These are phyloP conservation scores for Notodonta ziczac DNA, from an alignment of 2,888 invertebrate species.

Conservation along the genomic window DNA sequence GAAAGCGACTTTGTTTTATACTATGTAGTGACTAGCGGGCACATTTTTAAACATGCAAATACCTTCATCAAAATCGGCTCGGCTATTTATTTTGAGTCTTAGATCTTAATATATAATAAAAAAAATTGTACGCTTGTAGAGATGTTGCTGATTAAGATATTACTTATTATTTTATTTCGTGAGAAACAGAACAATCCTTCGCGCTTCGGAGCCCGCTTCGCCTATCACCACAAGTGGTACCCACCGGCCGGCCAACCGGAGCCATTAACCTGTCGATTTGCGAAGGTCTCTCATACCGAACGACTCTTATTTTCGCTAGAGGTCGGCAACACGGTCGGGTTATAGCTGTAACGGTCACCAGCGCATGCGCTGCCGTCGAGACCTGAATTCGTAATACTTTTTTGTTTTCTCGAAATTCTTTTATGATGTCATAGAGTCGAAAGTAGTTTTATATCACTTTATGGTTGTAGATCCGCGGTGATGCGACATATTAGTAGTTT, in stretches of 20 bases:
- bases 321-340: slow-evolving; percentile 10
- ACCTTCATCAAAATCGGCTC: too few relatives aligned
- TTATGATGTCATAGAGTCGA: slow-evolving; percentile 25
- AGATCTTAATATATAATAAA: too few relatives aligned
- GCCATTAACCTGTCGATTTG: slow-evolving; percentile 9
- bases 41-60: too few relatives aligned
- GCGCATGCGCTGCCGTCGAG: slow-evolving; percentile 17
- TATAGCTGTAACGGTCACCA: slow-evolving; percentile 24
- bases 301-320: slow-evolving; percentile 20
- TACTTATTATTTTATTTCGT: too few relatives aligned
- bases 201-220: background rate
- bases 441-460: slow-evolving; percentile 20
- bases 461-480: background rate
- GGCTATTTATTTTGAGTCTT: too few relatives aligned
- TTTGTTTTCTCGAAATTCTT: slow-evolving; percentile 11
- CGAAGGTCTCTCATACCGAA: slow-evolving; percentile 8
- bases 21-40: too few relatives aligned
- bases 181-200: too few relatives aligned
- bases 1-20: too few relatives aligned
- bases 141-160: too few relatives aligned
- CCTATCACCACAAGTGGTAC: background rate
- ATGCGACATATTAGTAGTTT: too few relatives aligned
- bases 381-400: slow-evolving; percentile 14
- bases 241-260: background rate
- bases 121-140: too few relatives aligned